Percentiles rank a stretch among this genome's conserved stretches.
These are phyloP conservation scores for Sciurus carolinensis DNA, from an alignment of 2,797 vertebrate species.

Conservation along the genomic window DNA sequence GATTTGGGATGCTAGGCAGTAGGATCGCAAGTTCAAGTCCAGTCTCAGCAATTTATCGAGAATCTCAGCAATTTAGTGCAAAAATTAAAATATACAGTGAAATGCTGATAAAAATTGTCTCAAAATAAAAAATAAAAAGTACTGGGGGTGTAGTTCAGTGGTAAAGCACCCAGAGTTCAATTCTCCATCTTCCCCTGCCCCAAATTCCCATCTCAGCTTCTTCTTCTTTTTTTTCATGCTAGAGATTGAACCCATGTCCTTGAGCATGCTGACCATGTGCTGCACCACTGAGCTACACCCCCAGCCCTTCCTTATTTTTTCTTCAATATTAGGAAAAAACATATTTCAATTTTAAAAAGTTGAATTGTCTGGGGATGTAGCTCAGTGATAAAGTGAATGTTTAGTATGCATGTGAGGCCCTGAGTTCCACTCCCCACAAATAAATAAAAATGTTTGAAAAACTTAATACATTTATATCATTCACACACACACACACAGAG, in stretches of 20 bases:
- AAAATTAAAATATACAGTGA: too few species aligned
- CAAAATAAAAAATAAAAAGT: too few species aligned
- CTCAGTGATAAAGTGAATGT: background rate
- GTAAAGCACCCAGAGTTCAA: too few species aligned
- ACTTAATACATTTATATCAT: background rate
- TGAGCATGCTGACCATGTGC: background rate
- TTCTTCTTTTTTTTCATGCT: background rate
- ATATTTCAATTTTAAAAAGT: background rate
- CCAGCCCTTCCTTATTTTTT: background rate
- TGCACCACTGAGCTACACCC: background rate
- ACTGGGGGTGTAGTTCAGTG: too few species aligned
- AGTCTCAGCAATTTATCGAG: too few species aligned
- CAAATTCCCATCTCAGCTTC: too few species aligned
- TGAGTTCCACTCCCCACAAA: background rate
- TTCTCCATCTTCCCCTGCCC: too few species aligned
- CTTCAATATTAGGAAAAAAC: background rate
- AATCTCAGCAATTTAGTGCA: too few species aligned
- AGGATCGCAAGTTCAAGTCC: too few species aligned
- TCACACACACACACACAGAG: too few species aligned
- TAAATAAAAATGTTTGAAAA: background rate
- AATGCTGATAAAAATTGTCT: too few species aligned
- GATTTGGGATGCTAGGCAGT: too few species aligned
- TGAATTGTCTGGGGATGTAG: background rate
- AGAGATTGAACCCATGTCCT: background rate
- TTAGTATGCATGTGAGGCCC: background rate